These are phyloP conservation scores for Bradypus variegatus DNA, from an alignment of 2,797 vertebrate genomes.

Conservation along the genomic window DNA sequence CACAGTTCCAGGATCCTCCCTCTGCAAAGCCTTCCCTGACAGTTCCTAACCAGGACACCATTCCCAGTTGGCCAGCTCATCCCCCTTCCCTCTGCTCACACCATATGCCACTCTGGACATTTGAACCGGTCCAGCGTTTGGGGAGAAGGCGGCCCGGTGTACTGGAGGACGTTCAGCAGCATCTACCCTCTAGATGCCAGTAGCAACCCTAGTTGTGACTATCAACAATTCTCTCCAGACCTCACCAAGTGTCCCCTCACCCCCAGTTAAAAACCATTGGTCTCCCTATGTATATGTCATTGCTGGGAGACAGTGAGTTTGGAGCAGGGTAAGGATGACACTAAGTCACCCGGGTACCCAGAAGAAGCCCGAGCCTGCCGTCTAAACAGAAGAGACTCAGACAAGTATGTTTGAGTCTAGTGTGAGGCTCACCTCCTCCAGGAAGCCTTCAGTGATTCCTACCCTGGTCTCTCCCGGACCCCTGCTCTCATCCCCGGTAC, in stretches of 20 bases:
- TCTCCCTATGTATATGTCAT: not conserved
- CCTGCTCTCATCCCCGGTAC: fast-evolving
- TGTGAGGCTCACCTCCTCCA: not conserved
- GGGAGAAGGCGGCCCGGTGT: too few species aligned
- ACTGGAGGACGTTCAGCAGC: too few species aligned
- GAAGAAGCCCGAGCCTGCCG: not conserved
- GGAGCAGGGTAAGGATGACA: not conserved
- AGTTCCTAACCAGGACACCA: too few species aligned
- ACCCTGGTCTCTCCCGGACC: not conserved
- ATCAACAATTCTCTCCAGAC: not conserved
- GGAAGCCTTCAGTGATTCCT: not conserved
- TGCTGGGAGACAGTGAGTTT: too few species aligned
- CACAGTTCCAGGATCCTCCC: not conserved
- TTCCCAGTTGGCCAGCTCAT: too few species aligned
- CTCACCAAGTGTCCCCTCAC: not conserved
- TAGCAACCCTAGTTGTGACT: not conserved
- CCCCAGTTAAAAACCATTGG: not conserved
- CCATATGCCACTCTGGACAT: not conserved
- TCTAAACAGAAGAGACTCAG: not conserved
- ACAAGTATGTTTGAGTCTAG: not conserved
- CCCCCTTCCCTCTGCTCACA: not conserved
- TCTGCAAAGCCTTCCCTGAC: not conserved
- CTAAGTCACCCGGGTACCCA: not conserved
- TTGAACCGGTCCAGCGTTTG: not conserved
- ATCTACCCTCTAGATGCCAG: not conserved